Percentiles rank a stretch among this genome's conserved stretches.
Evolutionary conservation across 2,113 vertebrate species (phyloP).

Genomic region (cattle (Bos taurus)): DNA sequence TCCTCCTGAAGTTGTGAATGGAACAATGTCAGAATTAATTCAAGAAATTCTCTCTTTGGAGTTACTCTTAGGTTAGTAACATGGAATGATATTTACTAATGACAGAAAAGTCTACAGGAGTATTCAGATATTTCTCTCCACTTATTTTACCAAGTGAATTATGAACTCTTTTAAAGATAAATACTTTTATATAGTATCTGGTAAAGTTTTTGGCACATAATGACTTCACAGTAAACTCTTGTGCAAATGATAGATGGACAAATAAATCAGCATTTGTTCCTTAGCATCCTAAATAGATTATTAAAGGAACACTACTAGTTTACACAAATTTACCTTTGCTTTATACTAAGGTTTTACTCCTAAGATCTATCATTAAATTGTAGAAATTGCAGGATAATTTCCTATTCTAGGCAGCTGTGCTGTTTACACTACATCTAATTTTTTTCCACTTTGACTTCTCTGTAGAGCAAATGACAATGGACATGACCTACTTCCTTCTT

Average conservation of each 20-base stretch:
- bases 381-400: not conserved
- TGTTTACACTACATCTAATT: not conserved
- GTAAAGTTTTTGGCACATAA: not conserved
- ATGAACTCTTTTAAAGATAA: not conserved
- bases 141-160: not conserved
- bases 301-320: not conserved
- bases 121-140: not conserved
- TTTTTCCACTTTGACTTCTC: not conserved
- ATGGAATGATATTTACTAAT: not conserved
- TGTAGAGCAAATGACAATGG: constrained; percentile 16
- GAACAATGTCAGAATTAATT: not conserved
- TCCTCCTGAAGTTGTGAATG: not conserved
- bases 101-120: not conserved
- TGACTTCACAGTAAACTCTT: not conserved
- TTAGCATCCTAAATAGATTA: not conserved
- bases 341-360: not conserved
- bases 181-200: not conserved
- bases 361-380: not conserved
- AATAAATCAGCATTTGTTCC: not conserved
- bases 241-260: not conserved
- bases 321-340: not conserved
- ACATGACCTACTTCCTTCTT: not conserved
- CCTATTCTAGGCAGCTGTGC: not conserved
- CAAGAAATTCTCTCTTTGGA: not conserved
- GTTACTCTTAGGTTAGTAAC: not conserved